Conservation (phyloP, 2,113 vertebrate genomes). For the Gnathonemus echidnorhynchus region DNA sequence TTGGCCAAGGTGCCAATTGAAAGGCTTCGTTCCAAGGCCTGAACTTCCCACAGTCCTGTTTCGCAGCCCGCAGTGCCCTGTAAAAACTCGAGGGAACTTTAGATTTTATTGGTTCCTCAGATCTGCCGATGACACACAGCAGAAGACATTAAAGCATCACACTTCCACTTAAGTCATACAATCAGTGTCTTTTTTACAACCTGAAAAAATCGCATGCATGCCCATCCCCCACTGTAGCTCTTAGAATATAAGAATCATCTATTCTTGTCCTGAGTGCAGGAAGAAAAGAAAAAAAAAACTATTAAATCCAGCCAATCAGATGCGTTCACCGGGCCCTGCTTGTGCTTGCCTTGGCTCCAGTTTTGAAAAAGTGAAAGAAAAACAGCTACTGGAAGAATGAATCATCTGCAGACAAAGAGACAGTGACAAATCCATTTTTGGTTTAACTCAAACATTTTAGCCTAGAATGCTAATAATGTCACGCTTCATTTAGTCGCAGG, state of each 20-base stretch:
- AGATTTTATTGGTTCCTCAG: constrained; percentile 18
- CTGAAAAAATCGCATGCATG: neutral
- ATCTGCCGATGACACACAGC: constrained; percentile 10
- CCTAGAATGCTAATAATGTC: constrained; percentile 56
- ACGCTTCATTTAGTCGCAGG: constrained; percentile 45
- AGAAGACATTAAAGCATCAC: neutral
- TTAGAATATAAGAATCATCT: constrained; percentile 14
- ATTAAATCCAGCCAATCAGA: constrained; percentile 55
- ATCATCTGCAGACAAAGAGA: constrained; percentile 51
- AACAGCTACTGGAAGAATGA: constrained; percentile 39
- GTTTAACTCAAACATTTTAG: constrained; percentile 50
- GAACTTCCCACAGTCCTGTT: constrained; percentile 7
- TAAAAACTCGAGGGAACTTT: constrained; percentile 22
- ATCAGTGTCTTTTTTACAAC: neutral
- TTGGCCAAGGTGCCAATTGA: constrained; percentile 26
- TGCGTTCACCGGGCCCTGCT: constrained; percentile 46
- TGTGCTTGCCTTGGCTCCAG: constrained; percentile 48
- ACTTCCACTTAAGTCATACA: neutral
- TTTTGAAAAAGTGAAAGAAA: constrained; percentile 38
- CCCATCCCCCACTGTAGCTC: neutral
- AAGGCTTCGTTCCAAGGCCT: constrained; percentile 20
- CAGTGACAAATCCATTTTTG: constrained; percentile 55
- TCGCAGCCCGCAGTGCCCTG: neutral
- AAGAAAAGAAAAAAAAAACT: constrained; percentile 37
- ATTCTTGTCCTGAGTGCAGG: neutral